Base-by-base conservation (phyloP, 1,140 invertebrate species). In the Pteromalus puparum region DNA sequence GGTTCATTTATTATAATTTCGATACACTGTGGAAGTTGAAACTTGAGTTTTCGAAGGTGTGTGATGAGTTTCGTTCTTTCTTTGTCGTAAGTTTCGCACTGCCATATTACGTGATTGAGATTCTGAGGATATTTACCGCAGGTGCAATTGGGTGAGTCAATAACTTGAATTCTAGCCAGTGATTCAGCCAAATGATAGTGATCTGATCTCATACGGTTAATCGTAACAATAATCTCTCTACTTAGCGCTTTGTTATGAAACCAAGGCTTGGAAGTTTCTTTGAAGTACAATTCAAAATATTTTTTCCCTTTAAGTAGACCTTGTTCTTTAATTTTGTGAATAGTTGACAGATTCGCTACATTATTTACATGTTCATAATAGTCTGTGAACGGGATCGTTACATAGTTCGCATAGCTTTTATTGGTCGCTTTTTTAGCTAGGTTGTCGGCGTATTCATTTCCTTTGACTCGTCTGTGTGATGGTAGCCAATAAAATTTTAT, bases 51-150 rank as follows among this genome's bases (percentile, higher is more conserved):
- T 26, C 9, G 4, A 3, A 65, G 15, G 2, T 65, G 61, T 7
- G 4, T 7, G 4, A 65, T 65, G 2, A 65, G 61, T 6, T 21
- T 15, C 15, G 98, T 92, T 1, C 98, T 95, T 90, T 97, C 97
- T 72, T 96, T 94, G 30, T 70, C 26, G 26, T 26, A 70, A 2
- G 13, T 3, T 26, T 73, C 30, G 34, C 38, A 76, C 48, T 76
- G 74, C 74, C 74, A 76, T 24, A 76, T 24, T 26, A 76, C 42
- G 24, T 76, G 74, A 26, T 76, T 76, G n/a, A 76, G 1, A 48
- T n/a, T 48, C 48, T 76, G 18, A 1, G 15, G 6, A 24, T 48
- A 3, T 24, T 26, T 2, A 13, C 42, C 42, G 42, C 74, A 76
- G 4, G 6, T 7, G 15, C 74, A 76, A 2, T 6, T 24, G 24